phyloP scores from a whole-genome alignment of 2,113 vertebrate genomes.

The Sinosuthora webbiana region DNA sequence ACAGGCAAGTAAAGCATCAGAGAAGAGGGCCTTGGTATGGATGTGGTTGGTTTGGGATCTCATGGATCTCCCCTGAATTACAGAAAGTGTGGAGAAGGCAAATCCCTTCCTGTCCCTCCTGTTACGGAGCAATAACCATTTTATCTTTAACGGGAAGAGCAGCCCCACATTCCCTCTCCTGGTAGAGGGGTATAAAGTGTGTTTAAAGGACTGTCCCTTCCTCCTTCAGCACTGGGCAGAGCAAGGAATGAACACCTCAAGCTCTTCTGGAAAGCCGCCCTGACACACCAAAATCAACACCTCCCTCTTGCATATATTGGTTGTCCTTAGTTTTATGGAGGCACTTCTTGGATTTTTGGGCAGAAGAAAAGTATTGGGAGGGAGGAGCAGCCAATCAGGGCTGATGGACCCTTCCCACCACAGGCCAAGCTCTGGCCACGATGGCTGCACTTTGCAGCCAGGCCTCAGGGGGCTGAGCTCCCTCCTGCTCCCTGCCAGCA shows the following conservation, averaged over 20 bases:
- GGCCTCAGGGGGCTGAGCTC: background rate
- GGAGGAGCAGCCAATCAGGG: background rate
- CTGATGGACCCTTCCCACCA: accelerated
- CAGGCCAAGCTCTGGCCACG: accelerated
- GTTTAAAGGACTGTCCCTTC: background rate
- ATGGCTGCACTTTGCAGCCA: background rate
- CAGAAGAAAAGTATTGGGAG: background rate
- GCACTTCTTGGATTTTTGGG: background rate
- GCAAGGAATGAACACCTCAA: background rate
- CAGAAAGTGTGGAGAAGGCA: background rate
- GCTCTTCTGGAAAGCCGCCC: background rate
- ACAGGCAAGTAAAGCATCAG: background rate
- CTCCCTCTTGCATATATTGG: background rate
- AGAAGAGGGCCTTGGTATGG: background rate
- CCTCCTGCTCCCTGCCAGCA: background rate
- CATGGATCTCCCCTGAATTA: background rate
- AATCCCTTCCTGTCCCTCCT: background rate
- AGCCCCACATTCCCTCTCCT: background rate
- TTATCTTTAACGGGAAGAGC: background rate
- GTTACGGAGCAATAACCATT: background rate
- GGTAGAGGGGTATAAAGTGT: background rate
- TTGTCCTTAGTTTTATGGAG: background rate
- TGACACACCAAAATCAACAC: background rate
- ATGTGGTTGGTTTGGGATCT: background rate
- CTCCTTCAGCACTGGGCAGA: accelerated